Conservation (phyloP, 1,140 invertebrate species). For the Drosophila nigrodunni region DNA sequence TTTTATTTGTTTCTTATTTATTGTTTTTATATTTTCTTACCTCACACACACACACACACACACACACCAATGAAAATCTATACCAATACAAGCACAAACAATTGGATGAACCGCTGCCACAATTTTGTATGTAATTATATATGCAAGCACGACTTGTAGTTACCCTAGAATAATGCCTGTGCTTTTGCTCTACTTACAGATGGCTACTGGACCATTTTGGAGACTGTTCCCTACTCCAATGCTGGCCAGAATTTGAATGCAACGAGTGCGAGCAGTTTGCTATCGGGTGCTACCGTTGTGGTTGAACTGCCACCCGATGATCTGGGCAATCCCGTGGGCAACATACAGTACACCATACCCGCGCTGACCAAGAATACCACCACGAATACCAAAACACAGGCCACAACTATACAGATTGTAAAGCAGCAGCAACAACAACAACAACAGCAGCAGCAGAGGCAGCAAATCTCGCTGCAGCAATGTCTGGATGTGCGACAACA, state of each 20-base stretch:
- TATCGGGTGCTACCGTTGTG: conserved; percentile 77
- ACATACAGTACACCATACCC: conserved; percentile 80
- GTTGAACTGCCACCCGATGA: conserved; percentile 78
- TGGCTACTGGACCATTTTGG: conserved; percentile 82
- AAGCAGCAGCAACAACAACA: conserved; percentile 68
- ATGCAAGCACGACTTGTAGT: background rate
- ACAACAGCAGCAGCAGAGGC: conserved; percentile 60
- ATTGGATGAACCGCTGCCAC: conserved; percentile 60
- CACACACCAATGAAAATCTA: background rate
- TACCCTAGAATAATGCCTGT: conserved; percentile 24
- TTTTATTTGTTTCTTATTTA: conserved; percentile 11
- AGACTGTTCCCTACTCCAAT: conserved; percentile 79
- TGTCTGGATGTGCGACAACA: conserved; percentile 49
- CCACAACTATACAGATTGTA: conserved; percentile 75
- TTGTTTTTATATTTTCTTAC: conserved; percentile 30
- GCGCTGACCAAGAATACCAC: conserved; percentile 69
- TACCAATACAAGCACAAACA: conserved; percentile 18
- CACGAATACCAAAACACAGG: conserved; percentile 68
- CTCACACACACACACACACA: conserved; percentile 15
- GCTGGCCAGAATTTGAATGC: conserved; percentile 24
- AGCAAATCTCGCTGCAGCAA: conserved; percentile 64
- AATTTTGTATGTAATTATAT: conserved; percentile 54
- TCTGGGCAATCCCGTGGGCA: conserved; percentile 74
- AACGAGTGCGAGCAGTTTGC: conserved; percentile 40
- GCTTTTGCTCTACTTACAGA: conserved; percentile 60